Conservation (phyloP, 2,113 vertebrate genomes). For the Puffinus mauretanicus region DNA sequence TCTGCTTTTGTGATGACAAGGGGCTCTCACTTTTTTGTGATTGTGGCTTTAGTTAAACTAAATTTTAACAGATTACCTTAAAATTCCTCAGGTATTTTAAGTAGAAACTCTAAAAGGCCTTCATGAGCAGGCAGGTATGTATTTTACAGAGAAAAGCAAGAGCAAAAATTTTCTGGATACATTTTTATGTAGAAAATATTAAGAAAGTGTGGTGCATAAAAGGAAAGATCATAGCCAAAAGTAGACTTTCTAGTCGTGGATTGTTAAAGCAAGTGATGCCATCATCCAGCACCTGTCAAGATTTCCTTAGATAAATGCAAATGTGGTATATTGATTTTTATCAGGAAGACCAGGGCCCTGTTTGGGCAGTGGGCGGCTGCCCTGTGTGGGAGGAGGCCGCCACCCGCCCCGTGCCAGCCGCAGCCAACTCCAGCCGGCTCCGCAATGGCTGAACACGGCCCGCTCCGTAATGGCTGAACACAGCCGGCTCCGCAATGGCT, state of each 20-base stretch:
- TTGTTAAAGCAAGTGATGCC: neutral
- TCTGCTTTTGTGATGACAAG: neutral
- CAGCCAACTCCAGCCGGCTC: too few species aligned
- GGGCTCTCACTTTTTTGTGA: neutral
- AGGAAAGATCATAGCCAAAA: neutral
- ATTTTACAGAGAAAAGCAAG: neutral
- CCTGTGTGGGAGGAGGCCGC: neutral
- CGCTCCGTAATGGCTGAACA: too few species aligned
- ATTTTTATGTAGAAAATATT: neutral
- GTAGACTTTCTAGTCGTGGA: neutral
- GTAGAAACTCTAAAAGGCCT: neutral
- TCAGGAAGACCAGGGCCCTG: too few species aligned
- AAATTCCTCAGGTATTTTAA: neutral
- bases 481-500: too few species aligned
- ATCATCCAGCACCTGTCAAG: neutral
- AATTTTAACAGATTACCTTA: neutral
- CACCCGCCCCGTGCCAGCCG: accelerated
- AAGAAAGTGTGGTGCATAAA: neutral
- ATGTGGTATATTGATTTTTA: neutral
- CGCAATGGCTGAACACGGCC: too few species aligned
- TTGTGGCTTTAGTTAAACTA: neutral
- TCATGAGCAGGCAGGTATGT: neutral
- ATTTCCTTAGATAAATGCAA: neutral
- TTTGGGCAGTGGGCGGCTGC: accelerated
- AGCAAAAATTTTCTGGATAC: neutral